phyloP scores from a whole-genome alignment of 2,797 vertebrate species.

The Sebastes melanostomus region DNA sequence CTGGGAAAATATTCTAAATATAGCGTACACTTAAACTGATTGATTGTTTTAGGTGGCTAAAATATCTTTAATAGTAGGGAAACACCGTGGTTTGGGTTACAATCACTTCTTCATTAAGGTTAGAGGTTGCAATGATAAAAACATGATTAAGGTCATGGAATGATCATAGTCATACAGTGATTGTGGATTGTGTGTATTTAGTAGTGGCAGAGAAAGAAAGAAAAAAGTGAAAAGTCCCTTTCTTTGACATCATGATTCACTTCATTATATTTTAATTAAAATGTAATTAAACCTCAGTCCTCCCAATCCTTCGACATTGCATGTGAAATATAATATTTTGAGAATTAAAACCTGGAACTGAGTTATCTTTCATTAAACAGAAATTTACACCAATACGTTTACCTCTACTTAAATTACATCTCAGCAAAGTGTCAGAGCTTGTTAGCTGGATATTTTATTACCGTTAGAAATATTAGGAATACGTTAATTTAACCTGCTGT shows the following conservation, averaged over 20 bases:
- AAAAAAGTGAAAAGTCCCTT: background rate
- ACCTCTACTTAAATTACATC: conserved; percentile 11
- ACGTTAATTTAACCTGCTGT: background rate
- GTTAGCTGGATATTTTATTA: background rate
- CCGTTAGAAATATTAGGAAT: background rate
- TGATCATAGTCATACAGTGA: background rate
- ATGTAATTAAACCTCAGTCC: conserved; percentile 4
- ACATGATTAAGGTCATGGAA: no score
- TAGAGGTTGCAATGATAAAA: no score
- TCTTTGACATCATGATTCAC: conserved; percentile 3
- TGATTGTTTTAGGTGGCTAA: no score
- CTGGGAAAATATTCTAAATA: no score
- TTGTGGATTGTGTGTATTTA: background rate
- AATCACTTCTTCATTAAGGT: no score
- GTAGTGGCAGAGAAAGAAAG: background rate
- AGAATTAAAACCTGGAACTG: conserved; percentile 20
- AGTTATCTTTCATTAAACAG: conserved; percentile 26
- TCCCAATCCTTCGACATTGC: background rate
- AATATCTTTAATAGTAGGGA: no score
- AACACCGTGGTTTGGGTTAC: no score
- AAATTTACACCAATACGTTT: conserved; percentile 18
- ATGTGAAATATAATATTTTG: background rate
- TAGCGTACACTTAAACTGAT: no score
- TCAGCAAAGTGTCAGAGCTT: conserved; percentile 2
- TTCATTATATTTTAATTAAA: conserved; percentile 30